Evolutionary conservation across 2,113 vertebrate genomes (phyloP), one percentile per base, ranked within the genome.

Genomic region (Acrocephalus arundinaceus): DNA sequence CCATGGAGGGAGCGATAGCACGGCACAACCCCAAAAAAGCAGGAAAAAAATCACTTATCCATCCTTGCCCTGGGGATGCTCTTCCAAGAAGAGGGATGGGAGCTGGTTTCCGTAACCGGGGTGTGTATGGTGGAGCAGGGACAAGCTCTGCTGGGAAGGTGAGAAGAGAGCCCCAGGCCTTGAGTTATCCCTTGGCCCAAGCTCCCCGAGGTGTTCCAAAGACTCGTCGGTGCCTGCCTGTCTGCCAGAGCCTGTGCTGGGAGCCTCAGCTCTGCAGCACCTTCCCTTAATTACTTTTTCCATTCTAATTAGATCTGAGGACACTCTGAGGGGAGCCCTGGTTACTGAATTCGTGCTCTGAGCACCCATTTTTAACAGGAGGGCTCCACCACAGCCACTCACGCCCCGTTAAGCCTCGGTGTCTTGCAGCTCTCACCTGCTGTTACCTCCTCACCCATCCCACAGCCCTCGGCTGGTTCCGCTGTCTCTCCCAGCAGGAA

Each of bases 211-310:
- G 43, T 27, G 70, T 2, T 85, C 89, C 87, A 58, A 3, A 28
- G 58, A 13, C 78, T 4, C 4, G 0, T 11, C 1, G 2, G 67
- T 18, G 49, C 81, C 87, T 63, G 73, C 45, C 87, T 46, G 88
- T 17, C 85, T 94, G 85, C 82, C 1, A 9, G 73, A 93, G 80
- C 84, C 77, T 28, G 55, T 1, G 7, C 92, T 78, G 95, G 87
- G 96, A 97, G 87, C 74, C 92, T 57, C 95, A 52, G 85, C 87
- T 2, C 81, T 57, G 74, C 90, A 75, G 70, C 82, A 94, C 90
- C 95, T 96, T 85, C 33, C 54, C 58, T 96, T 96, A 96, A 97
- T 97, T 96, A 97, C 95, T 61, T 93, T 91, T 81, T 76, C 10
- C 81, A 5, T 2, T 9, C 7, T 97, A 96, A 96, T 97, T 96